Evolutionary conservation across 2,888 invertebrate genomes (phyloP), one percentile per base, ranked within the genome.

Genomic region (Tenthredo mesomela): DNA sequence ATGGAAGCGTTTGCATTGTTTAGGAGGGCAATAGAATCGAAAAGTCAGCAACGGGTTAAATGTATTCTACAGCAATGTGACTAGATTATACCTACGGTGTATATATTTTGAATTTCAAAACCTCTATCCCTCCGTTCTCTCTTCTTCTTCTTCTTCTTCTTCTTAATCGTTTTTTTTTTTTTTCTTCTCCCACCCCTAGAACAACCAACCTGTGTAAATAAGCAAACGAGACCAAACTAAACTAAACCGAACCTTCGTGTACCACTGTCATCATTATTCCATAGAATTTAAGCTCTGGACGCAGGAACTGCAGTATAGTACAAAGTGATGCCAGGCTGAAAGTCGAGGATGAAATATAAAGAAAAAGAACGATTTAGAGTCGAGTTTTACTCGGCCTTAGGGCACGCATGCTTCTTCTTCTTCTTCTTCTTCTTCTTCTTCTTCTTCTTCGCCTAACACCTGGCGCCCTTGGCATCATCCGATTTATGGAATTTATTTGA

Each of bases 91-190:
- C 40, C 40, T 50, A 33, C 21, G 40, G 7, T 33, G 50, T n/a
- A 12, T 43, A 37, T 75, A 75, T 75, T 84, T 84, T 84, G 75
- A 84, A 75, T 84, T 84, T 84, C 75, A 84, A 84, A 73, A 73
- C 29, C 70, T 58, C 40, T 15, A 15, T 61, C 25, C 9, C 61
- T 9, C 61, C 3, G 9, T 12, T 0, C 25, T 61, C 21, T 21
- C 25, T 50, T 50, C 61, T 25, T 9, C 61, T 61, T 25, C 29
- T 29, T 29, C 29, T 29, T 21, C 61, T 25, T 61, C 3, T 12
- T 12, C 5, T 2, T n/a, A n/a, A n/a, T n/a, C n/a, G n/a, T n/a
- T n/a, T n/a, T n/a, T n/a, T 61, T 25, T 25, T 25, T 25, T 25
- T 9, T 3, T 61, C 7, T 29, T 33, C 33, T 33, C 33, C 33